phyloP scores from a whole-genome alignment of 1,140 invertebrate genomes.

The Philopotamus ludificatus region DNA sequence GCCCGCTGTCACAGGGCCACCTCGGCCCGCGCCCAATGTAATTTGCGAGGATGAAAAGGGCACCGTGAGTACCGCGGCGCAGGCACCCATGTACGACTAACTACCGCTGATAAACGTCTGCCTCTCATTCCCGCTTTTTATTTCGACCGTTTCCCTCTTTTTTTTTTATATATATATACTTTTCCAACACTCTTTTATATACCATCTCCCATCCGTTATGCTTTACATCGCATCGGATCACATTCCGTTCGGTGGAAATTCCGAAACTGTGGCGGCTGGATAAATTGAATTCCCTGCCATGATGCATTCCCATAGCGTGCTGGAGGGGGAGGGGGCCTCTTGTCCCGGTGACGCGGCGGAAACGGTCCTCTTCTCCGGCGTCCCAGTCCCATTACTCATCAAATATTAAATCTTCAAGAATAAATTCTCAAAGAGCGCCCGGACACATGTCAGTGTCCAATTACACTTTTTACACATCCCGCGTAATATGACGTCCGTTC shows the following conservation, averaged over 20 bases:
- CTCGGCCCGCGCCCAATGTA: slow-evolving; percentile 14
- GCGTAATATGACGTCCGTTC: too few species aligned
- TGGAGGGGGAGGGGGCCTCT: slow-evolving; percentile 25
- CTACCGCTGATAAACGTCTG: slow-evolving; percentile 35
- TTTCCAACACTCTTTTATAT: slow-evolving; percentile 18
- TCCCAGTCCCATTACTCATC: slow-evolving; percentile 40
- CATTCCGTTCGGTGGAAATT: slow-evolving; percentile 37
- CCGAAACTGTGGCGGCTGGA: slow-evolving; percentile 35
- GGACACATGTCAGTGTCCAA: too few species aligned
- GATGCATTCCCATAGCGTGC: slow-evolving; percentile 37
- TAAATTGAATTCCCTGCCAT: slow-evolving; percentile 41
- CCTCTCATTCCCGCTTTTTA: slow-evolving; percentile 14
- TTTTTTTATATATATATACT: slow-evolving; percentile 16
- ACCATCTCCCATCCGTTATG: slow-evolving; percentile 17
- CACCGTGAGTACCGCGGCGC: slow-evolving; percentile 26
- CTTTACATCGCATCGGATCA: slow-evolving; percentile 37
- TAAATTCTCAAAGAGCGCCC: too few species aligned
- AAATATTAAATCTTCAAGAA: slow-evolving; percentile 39
- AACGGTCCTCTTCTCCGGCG: slow-evolving; percentile 27
- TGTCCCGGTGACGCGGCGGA: slow-evolving; percentile 33
- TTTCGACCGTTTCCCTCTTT: slow-evolving; percentile 7
- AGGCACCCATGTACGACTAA: slow-evolving; percentile 35
- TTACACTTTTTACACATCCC: too few species aligned
- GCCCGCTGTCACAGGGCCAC: slow-evolving; percentile 17
- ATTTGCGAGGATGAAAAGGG: slow-evolving; percentile 28